Evolutionary conservation across 2,113 vertebrate species (phyloP).

Genomic region (Pelvicachromis taeniatus): DNA sequence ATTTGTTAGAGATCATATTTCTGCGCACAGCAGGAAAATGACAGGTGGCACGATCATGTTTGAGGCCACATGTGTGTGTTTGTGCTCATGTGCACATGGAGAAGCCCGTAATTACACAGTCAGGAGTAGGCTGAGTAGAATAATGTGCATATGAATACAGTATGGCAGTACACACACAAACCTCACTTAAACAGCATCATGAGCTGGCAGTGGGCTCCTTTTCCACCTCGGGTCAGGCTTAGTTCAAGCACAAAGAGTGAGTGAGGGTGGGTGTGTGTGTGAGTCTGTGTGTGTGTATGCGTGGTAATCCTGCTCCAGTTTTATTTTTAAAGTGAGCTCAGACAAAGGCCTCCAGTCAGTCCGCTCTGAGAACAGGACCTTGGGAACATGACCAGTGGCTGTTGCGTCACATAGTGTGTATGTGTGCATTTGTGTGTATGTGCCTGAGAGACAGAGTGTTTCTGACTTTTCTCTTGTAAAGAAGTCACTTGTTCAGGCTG

Average conservation of each 20-base stretch:
- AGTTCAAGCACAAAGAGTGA: slow-evolving; percentile 61
- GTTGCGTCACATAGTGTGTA: slow-evolving; percentile 70
- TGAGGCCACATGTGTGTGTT: background rate
- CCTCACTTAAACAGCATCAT: slow-evolving; percentile 61
- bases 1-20: slow-evolving; percentile 32
- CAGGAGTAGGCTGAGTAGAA: slow-evolving; percentile 39
- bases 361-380: slow-evolving; percentile 76
- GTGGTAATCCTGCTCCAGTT: slow-evolving; percentile 71
- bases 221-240: slow-evolving; percentile 67
- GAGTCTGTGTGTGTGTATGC: slow-evolving; percentile 42
- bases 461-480: slow-evolving; percentile 51
- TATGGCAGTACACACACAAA: slow-evolving; percentile 14
- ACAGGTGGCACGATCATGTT: slow-evolving; percentile 46
- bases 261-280: slow-evolving; percentile 30
- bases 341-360: slow-evolving; percentile 79
- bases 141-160: slow-evolving; percentile 41
- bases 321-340: slow-evolving; percentile 78
- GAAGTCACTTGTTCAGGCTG: slow-evolving; percentile 58
- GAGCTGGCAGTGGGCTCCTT: slow-evolving; percentile 64
- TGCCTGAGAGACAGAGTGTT: slow-evolving; percentile 3
- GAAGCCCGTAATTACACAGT: slow-evolving; percentile 53
- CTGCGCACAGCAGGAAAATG: slow-evolving; percentile 16
- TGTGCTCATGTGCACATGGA: slow-evolving; percentile 12
- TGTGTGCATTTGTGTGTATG: slow-evolving; percentile 32
- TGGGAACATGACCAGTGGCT: slow-evolving; percentile 76